phyloP scores from a whole-genome alignment of 2,113 vertebrate species.

The Grammatotria lemairii region DNA sequence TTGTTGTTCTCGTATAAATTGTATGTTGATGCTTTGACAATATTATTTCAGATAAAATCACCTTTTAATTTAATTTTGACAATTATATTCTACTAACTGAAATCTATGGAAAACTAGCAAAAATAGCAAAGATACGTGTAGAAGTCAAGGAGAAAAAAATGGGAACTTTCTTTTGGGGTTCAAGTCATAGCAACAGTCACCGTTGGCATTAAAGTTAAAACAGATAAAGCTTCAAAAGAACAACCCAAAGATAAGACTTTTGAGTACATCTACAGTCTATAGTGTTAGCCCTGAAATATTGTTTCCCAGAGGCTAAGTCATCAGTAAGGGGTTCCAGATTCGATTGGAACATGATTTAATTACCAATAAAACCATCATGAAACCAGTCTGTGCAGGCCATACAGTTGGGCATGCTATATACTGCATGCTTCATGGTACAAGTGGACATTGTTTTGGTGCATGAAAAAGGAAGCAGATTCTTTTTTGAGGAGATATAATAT shows the following conservation, averaged over 20 bases:
- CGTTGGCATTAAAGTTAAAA: background rate
- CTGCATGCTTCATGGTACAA: background rate
- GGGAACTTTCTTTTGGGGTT: background rate
- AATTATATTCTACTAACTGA: background rate
- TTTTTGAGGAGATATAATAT: background rate
- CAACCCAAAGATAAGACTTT: background rate
- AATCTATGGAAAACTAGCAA: background rate
- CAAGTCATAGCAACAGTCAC: background rate
- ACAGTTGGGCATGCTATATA: background rate
- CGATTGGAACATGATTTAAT: background rate
- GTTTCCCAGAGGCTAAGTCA: background rate
- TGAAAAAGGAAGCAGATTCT: background rate
- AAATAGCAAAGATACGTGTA: background rate
- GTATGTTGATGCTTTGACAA: background rate
- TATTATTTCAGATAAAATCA: background rate
- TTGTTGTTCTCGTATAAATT: background rate
- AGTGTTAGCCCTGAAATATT: background rate
- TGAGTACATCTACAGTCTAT: background rate
- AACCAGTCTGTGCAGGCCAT: background rate
- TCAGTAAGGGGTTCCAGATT: background rate
- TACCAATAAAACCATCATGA: background rate
- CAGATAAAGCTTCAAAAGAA: background rate
- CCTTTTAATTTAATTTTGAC: background rate
- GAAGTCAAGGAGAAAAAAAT: background rate
- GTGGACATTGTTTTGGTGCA: background rate